Conservation (phyloP, 2,888 invertebrate species). For the Electrophaes corylata region DNA sequence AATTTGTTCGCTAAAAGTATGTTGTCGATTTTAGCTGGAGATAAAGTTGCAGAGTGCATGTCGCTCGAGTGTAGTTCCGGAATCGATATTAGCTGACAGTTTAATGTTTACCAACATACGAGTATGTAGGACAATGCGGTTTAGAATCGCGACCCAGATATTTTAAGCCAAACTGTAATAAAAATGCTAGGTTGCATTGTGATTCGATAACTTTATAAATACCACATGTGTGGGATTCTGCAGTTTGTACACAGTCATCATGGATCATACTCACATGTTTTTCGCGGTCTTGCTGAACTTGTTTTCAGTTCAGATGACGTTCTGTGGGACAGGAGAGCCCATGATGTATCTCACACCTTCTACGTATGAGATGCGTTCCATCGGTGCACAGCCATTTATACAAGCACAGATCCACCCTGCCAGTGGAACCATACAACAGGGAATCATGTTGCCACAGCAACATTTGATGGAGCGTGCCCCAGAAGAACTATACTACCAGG, state of each 20-base stretch:
- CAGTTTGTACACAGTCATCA: slow-evolving; percentile 45
- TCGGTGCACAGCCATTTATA: slow-evolving; percentile 38
- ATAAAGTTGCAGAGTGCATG: slow-evolving; percentile 78
- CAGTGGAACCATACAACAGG: slow-evolving; percentile 30
- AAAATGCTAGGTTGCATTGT: slow-evolving; percentile 57
- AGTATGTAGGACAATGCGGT: slow-evolving; percentile 58
- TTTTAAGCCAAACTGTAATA: slow-evolving; percentile 41
- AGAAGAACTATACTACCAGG: slow-evolving; percentile 28
- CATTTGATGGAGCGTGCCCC: slow-evolving; percentile 21
- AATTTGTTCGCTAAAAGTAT: slow-evolving; percentile 68
- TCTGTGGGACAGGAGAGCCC: slow-evolving; percentile 49
- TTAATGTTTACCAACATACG: slow-evolving; percentile 58
- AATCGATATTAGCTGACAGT: slow-evolving; percentile 75
- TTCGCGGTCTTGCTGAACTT: slow-evolving; percentile 48
- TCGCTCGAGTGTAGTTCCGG: slow-evolving; percentile 76
- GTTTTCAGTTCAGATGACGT: slow-evolving; percentile 41
- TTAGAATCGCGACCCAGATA: slow-evolving; percentile 53
- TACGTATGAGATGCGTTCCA: slow-evolving; percentile 50
- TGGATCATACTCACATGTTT: slow-evolving; percentile 50
- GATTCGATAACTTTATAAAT: slow-evolving; percentile 49
- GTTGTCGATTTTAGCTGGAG: slow-evolving; percentile 71
- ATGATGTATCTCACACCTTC: slow-evolving; percentile 50
- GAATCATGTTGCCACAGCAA: slow-evolving; percentile 24
- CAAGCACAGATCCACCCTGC: slow-evolving; percentile 35
- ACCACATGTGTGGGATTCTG: slow-evolving; percentile 15